These are phyloP conservation scores for Scomber japonicus DNA, from an alignment of 2,113 vertebrate species.

Conservation along the genomic window DNA sequence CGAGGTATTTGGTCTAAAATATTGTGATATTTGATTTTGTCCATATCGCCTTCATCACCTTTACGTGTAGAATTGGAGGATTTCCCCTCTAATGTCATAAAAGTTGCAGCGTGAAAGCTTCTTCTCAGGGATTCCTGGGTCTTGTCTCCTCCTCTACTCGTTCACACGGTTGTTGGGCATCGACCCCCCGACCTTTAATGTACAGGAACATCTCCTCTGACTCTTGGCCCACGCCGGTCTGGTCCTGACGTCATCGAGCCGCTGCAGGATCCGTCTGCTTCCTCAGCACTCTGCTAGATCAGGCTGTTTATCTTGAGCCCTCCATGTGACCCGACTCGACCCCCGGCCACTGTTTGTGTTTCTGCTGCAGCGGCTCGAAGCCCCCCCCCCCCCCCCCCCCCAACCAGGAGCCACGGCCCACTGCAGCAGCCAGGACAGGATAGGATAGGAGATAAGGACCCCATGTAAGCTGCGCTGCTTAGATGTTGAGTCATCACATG, in stretches of 20 bases:
- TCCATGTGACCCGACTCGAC: slow-evolving; percentile 26
- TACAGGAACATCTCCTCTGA: slow-evolving; percentile 11
- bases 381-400: too few relatives aligned
- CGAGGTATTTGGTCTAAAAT: too few relatives aligned
- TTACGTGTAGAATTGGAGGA: too few relatives aligned
- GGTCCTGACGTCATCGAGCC: slow-evolving; percentile 28
- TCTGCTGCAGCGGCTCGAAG: slow-evolving; percentile 4
- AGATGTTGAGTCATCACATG: slow-evolving; percentile 66
- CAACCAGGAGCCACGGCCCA: slow-evolving; percentile 33
- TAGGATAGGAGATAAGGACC: slow-evolving; percentile 70
- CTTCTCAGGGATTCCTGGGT: too few relatives aligned
- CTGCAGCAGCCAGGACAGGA: slow-evolving; percentile 47
- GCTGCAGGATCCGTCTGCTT: slow-evolving; percentile 58
- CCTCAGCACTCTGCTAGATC: slow-evolving; percentile 58
- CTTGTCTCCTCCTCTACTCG: too few relatives aligned
- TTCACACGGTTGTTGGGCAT: not conserved
- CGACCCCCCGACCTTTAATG: not conserved
- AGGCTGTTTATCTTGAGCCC: slow-evolving; percentile 67
- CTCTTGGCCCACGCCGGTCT: not conserved
- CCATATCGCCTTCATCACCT: too few relatives aligned
- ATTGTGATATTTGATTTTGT: too few relatives aligned
- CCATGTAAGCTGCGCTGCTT: slow-evolving; percentile 44
- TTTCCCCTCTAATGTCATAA: too few relatives aligned
- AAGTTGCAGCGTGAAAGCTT: too few relatives aligned
- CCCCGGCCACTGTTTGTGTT: slow-evolving; percentile 64